Conservation (phyloP, 2,888 invertebrate genomes). For the Tetragonula carbonaria region DNA sequence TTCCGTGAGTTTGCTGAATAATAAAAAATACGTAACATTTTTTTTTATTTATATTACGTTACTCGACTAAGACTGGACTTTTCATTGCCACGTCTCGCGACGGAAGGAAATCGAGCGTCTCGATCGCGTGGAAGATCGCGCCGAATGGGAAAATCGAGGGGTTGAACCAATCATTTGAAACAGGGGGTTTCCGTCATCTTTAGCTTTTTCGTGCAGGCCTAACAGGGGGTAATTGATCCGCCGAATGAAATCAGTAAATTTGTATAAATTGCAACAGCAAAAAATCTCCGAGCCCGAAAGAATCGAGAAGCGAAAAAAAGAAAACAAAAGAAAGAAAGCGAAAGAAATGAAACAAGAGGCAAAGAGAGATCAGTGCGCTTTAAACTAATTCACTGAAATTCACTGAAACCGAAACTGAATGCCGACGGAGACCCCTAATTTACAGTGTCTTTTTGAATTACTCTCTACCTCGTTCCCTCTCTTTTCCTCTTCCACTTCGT, state of each 20-base stretch:
- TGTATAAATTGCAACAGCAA: too few relatives aligned
- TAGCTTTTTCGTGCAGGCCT: not conserved
- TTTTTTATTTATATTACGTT: not conserved
- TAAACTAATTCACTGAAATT: constrained; percentile 20
- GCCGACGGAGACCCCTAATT: constrained; percentile 40
- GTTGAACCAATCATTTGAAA: not conserved
- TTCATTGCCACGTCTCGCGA: not conserved
- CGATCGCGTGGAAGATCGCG: not conserved
- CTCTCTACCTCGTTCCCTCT: constrained; percentile 14
- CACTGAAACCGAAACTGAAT: constrained; percentile 17
- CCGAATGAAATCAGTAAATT: too few relatives aligned
- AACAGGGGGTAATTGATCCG: not conserved
- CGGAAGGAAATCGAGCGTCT: not conserved
- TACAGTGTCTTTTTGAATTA: constrained; percentile 46
- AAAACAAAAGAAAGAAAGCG: not conserved
- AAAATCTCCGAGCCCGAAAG: too few relatives aligned
- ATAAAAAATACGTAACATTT: constrained; percentile 15
- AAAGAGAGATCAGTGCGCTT: constrained; percentile 5
- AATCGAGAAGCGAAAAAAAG: not conserved
- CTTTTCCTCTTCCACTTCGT: not conserved
- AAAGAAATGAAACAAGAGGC: not conserved
- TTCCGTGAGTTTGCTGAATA: not conserved
- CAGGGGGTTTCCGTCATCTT: not conserved
- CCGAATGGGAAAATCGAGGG: not conserved
- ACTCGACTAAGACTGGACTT: not conserved